Percentiles rank a stretch among this genome's conserved stretches.
These are phyloP conservation scores for Cantharis rustica DNA, from an alignment of 2,888 invertebrate species.

Conservation along the genomic window DNA sequence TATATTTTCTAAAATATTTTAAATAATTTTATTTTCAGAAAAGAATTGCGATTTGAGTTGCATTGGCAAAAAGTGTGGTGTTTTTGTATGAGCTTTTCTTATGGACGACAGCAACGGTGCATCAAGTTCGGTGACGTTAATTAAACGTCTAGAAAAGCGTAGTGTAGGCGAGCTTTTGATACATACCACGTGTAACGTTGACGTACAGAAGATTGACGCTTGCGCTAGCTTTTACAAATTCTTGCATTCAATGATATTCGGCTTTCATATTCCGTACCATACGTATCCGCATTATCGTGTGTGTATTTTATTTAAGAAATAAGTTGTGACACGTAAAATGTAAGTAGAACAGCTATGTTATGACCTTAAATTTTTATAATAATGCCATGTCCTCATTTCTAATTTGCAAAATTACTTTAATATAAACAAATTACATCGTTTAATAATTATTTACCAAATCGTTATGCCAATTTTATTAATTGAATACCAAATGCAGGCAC, in stretches of 20 bases:
- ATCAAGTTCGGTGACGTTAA: conserved; percentile 6
- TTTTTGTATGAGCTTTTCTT: conserved; percentile 8
- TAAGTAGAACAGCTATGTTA: conserved; percentile 18
- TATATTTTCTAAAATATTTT: too few species aligned
- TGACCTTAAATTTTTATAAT: background rate
- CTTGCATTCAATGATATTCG: conserved; percentile 30
- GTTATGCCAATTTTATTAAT: background rate
- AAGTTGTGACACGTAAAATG: conserved; percentile 30
- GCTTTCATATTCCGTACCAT: conserved; percentile 31
- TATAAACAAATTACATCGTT: background rate
- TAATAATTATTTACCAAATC: background rate
- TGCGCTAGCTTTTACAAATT: conserved; percentile 24
- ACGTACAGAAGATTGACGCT: conserved; percentile 28
- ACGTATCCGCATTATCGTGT: conserved; percentile 21
- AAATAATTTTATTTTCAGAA: too few species aligned
- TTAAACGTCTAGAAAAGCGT: conserved; percentile 14
- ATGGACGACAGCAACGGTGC: background rate
- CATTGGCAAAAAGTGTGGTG: background rate
- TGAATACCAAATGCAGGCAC: background rate
- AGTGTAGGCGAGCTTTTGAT: conserved; percentile 32
- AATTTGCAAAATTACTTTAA: background rate
- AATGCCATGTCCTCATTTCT: background rate
- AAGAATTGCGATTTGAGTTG: background rate
- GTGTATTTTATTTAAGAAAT: conserved; percentile 24
- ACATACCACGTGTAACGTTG: conserved; percentile 28